phyloP scores from a whole-genome alignment of 2,113 vertebrate genomes.

The Strix aluco region DNA sequence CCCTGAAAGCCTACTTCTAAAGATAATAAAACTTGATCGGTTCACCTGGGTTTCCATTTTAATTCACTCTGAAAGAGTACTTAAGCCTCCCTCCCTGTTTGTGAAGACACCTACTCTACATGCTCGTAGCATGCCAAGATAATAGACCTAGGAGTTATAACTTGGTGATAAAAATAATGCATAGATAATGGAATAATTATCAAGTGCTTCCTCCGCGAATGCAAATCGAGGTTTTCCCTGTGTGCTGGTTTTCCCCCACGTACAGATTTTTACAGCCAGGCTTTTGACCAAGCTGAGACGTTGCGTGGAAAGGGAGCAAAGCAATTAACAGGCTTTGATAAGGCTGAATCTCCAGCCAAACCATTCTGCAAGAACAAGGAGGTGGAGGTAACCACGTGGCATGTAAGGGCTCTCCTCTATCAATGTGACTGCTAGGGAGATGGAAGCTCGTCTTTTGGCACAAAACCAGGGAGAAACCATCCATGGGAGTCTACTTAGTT shows the following conservation, averaged over 20 bases:
- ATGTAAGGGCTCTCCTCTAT: neutral
- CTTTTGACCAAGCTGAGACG: neutral
- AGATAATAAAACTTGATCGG: slow-evolving; percentile 26
- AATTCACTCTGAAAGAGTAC: slow-evolving; percentile 11
- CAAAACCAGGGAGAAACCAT: neutral
- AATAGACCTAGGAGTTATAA: neutral
- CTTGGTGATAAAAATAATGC: slow-evolving; percentile 12
- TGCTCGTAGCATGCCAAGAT: neutral
- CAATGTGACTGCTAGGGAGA: neutral
- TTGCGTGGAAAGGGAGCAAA: neutral
- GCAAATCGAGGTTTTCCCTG: neutral
- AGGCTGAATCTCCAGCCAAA: neutral
- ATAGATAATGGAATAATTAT: slow-evolving; percentile 36
- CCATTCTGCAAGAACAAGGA: neutral
- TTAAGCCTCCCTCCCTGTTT: neutral
- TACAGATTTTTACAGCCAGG: neutral
- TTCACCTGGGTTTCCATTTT: slow-evolving; percentile 53
- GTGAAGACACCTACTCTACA: neutral
- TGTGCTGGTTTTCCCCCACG: neutral
- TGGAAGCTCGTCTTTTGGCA: neutral
- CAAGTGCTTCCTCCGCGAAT: neutral
- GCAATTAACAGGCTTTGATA: neutral
- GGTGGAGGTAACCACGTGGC: neutral
- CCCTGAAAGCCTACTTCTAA: neutral
- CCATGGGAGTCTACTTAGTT: rapidly evolving